Evolutionary conservation across 1,140 invertebrate genomes (phyloP).

Genomic region (Drosophila quadrilineata): DNA sequence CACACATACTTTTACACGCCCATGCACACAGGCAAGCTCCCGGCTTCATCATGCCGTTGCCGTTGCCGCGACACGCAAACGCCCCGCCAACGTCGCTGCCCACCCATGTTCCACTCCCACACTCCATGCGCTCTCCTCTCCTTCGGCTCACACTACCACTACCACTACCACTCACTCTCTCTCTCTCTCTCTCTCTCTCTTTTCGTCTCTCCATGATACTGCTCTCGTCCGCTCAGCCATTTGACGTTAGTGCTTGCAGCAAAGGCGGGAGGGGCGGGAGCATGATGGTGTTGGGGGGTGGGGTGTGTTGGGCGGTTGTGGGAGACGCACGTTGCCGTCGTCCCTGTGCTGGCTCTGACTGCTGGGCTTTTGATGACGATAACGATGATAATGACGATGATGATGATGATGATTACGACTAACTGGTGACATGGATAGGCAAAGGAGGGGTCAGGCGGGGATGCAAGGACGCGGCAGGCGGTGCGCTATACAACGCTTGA

Average conservation of each 20-base stretch:
- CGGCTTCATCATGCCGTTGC: too few relatives aligned
- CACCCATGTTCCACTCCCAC: background rate
- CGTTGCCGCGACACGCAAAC: slow-evolving; percentile 53
- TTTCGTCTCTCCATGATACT: background rate
- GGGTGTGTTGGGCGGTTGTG: background rate
- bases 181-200: background rate
- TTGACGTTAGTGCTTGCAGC: slow-evolving; percentile 22
- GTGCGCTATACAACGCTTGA: background rate
- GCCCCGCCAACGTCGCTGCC: slow-evolving; percentile 16
- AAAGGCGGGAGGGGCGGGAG: background rate
- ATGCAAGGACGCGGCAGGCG: slow-evolving; percentile 36
- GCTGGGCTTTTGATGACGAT: slow-evolving; percentile 46
- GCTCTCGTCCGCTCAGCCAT: slow-evolving; percentile 34
- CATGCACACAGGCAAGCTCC: slow-evolving; percentile 38
- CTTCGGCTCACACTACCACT: too few relatives aligned
- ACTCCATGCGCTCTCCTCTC: background rate
- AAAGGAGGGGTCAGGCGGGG: slow-evolving; percentile 6
- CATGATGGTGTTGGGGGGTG: background rate
- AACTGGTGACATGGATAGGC: slow-evolving; percentile 27
- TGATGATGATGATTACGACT: slow-evolving; percentile 17
- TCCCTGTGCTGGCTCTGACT: slow-evolving; percentile 35
- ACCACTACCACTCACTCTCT: background rate
- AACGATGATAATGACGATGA: slow-evolving; percentile 27
- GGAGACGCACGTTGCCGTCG: slow-evolving; percentile 23
- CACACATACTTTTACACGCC: slow-evolving; percentile 14